Evolutionary conservation across 2,113 vertebrate genomes (phyloP).

Genomic region (Mesembrinibis cayennensis): DNA sequence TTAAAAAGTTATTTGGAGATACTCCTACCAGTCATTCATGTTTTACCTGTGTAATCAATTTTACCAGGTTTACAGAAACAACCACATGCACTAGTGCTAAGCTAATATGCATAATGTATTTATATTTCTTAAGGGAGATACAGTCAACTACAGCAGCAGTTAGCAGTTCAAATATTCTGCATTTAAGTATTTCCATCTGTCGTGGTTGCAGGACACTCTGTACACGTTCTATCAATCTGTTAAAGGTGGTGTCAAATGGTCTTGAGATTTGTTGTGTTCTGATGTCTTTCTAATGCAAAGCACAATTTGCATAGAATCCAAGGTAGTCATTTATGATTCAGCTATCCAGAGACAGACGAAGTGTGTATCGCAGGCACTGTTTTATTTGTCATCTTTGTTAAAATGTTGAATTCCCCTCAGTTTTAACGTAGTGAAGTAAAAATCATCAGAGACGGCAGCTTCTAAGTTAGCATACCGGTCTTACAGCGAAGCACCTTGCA

Average conservation of each 20-base stretch:
- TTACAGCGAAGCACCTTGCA: background rate
- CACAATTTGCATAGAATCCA: background rate
- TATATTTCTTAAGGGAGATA: background rate
- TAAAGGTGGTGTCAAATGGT: background rate
- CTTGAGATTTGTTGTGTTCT: background rate
- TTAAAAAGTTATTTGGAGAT: background rate
- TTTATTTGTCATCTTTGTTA: background rate
- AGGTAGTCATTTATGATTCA: background rate
- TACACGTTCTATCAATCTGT: background rate
- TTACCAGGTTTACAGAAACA: background rate
- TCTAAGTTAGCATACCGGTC: background rate
- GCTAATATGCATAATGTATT: background rate
- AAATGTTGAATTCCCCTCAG: background rate
- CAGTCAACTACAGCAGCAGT: background rate
- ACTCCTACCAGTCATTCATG: accelerated
- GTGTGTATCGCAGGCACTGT: background rate
- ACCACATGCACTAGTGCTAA: background rate
- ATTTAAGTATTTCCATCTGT: background rate
- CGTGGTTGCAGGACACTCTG: background rate
- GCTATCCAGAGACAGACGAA: background rate
- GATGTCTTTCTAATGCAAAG: background rate
- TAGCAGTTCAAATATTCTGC: background rate
- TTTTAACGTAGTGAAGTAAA: background rate
- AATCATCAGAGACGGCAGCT: background rate
- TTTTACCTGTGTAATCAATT: background rate